phyloP scores from a whole-genome alignment of 2,888 invertebrate genomes.

The Volucella bombylans region DNA sequence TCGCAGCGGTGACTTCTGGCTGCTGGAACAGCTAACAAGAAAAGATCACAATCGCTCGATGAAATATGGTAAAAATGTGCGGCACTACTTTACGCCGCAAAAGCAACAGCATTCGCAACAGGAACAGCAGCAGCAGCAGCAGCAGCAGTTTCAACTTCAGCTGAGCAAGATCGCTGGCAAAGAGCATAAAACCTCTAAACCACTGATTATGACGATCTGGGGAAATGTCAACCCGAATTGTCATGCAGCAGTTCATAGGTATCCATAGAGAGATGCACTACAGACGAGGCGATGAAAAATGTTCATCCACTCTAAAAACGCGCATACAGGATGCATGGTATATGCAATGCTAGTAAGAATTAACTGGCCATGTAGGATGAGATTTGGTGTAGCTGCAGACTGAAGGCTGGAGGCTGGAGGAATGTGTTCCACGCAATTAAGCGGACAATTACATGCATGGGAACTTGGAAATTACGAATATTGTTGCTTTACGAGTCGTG shows the following conservation, averaged over 20 bases:
- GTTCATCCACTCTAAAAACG: slow-evolving; percentile 10
- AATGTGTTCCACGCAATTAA: slow-evolving; percentile 68
- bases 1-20: slow-evolving; percentile 17
- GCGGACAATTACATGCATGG: slow-evolving; percentile 65
- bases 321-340: slow-evolving; percentile 32
- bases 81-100: slow-evolving; percentile 59
- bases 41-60: slow-evolving; percentile 68
- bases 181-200: slow-evolving; percentile 37
- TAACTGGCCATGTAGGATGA: slow-evolving; percentile 2
- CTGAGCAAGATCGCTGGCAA: slow-evolving; percentile 2
- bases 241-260: slow-evolving; percentile 67
- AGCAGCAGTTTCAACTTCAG: no score
- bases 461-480: slow-evolving; percentile 28
- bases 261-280: slow-evolving; percentile 40
- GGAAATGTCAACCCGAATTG: slow-evolving; percentile 66
- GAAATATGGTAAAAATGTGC: slow-evolving; percentile 73
- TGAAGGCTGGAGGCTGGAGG: neutral
- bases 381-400: slow-evolving; percentile 17
- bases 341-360: slow-evolving; percentile 32
- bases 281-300: slow-evolving; percentile 63
- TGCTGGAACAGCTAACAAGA: slow-evolving; percentile 62
- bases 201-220: slow-evolving; percentile 59
- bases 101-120: no score
- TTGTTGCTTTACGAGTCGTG: neutral
- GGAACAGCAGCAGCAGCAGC: no score